Evolutionary conservation across 2,113 vertebrate genomes (phyloP), one percentile per base, ranked within the genome.

Genomic region (Lampris megalopsis): DNA sequence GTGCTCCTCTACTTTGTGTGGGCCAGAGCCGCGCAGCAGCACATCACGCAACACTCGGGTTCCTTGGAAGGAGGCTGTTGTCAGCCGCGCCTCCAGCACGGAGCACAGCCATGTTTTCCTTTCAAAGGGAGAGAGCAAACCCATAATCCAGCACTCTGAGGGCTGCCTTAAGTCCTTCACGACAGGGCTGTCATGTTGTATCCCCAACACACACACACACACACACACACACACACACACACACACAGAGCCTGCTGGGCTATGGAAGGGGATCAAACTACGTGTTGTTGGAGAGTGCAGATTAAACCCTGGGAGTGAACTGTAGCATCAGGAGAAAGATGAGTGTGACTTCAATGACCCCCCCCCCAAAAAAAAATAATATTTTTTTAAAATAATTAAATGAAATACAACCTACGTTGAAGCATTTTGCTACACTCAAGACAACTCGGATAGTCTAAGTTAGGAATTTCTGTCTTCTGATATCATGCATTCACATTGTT

Each of bases 1-100:
- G 94, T 94, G 91, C 91, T 92, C 36, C 80, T 92, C 81, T 87
- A 81, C 85, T 85, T 74, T 86, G 94, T 94, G 93, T 93, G 94
- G 93, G 75, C 90, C 90, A 9, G 63, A 78, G 71, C 84, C 74
- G 88, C 94, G 86, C 88, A 85, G 86, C 93, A 94, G 93, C 94
- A 94, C 79, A 75, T 91, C 81, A 95, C 94, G 87, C 85, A 65
- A 36, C 92, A 90, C 81, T 70, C 92, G 88, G 91, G 89, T 90
- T 92, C 92, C 92, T 56, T 73, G 71, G 87, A 91, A 92, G 84
- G 24, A 79, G 13, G 41, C 81, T 79, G 73, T 89, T 90, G 87
- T 88, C 81, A 9, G 35, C 41, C 4, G 49, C 10, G 80, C 88
- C 90, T 89, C 80, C 67, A 37, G 50, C 63, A 43, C 24, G n/a